Evolutionary conservation across 2,888 invertebrate species (phyloP).

Genomic region (Acanthopleura granulata): DNA sequence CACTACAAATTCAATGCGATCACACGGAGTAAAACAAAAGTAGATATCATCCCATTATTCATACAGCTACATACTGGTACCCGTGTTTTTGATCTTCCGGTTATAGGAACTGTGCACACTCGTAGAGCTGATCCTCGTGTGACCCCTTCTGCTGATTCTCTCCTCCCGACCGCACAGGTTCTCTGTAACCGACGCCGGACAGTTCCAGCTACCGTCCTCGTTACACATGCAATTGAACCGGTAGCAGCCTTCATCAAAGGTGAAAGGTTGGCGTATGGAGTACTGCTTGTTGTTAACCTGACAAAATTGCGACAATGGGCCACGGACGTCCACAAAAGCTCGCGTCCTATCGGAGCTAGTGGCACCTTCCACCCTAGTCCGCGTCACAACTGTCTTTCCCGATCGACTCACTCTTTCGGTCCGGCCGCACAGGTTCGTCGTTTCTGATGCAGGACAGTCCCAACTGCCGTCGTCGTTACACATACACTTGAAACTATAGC

Average conservation of each 20-base stretch:
- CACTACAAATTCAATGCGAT: too few relatives aligned
- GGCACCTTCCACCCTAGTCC: too few relatives aligned
- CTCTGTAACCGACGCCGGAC: constrained; percentile 4
- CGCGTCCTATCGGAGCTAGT: too few relatives aligned
- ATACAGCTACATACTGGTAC: neutral
- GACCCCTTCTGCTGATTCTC: neutral
- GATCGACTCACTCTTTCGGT: neutral
- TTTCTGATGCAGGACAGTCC: constrained; percentile 35
- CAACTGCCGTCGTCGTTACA: constrained; percentile 24
- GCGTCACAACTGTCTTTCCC: too few relatives aligned
- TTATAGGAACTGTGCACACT: neutral
- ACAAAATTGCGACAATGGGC: neutral
- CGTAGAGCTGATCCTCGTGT: neutral
- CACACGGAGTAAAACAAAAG: too few relatives aligned
- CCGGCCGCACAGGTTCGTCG: constrained; percentile 37
- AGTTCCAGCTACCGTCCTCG: constrained; percentile 12
- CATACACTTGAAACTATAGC: constrained; percentile 11
- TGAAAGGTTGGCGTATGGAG: neutral
- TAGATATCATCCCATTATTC: too few relatives aligned
- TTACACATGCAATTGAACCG: constrained; percentile 14
- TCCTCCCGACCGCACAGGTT: constrained; percentile 1
- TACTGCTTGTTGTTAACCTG: neutral
- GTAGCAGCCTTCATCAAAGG: constrained; percentile 17
- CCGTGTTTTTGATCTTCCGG: neutral
- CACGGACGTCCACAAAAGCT: too few relatives aligned